Base-by-base conservation (phyloP, 2,113 vertebrate genomes). In the Chunga burmeisteri region DNA sequence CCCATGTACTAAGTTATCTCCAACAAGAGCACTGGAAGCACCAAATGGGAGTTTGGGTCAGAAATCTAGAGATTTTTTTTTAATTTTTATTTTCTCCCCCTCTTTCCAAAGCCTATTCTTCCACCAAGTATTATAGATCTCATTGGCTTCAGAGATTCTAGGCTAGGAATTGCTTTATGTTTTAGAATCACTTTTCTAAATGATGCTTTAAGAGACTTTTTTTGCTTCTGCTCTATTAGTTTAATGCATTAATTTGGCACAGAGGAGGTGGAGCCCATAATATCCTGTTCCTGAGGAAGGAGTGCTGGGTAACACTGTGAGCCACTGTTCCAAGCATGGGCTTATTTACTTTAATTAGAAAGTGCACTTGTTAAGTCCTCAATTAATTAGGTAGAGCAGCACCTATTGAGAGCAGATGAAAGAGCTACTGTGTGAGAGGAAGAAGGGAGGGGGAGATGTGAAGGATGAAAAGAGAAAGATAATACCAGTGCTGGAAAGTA, bases 321-420 rank as follows among this genome's bases (percentile, higher is more conserved):
- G 40, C 20, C 84, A 89, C 94, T 97, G 94, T 98, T 96, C 90
- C 34, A 10, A 84, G 26, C 44, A 68, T 38, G 55, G 92, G 89
- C 92, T 95, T 97, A 81, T 97, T 98, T 97, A 96, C 95, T 95
- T 97, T 95, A 86, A 92, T 95, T 97, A 96, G 96, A 96, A 96
- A 96, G 87, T 80, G 94, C 52, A 44, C 92, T 97, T 94, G 70
- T 95, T 93, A 67, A 94, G 80, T 81, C 88, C 84, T 93, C 49
- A 16, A 90, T 93, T 97, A 96, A 98, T 94, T 96, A 96, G 93
- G 59, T 96, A 86, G 96, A 96, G 88, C 96, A 94, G 94, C 78
- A 95, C 83, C 94, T 93, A 88, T 80, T 93, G 71, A 95, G 88
- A 86, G 61, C 56, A 66, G 80, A 88, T 74, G 88, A 97, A 97